Evolutionary conservation across 2,888 invertebrate genomes (phyloP), one percentile per base, ranked within the genome.

Genomic region (Epirrhoe tristata): DNA sequence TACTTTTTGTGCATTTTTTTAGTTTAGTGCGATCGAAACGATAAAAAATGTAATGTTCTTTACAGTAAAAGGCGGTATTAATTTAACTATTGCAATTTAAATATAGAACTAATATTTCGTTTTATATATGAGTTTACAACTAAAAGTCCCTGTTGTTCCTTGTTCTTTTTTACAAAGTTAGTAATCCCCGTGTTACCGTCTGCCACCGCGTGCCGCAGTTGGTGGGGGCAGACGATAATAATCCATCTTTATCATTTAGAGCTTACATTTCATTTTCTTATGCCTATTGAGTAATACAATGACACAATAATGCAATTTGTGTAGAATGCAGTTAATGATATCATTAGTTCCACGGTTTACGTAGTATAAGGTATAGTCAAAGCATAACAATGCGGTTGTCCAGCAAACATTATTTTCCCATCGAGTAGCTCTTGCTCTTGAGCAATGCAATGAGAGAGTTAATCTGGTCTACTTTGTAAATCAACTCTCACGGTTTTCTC

Each of bases 401-500:
- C 52, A 59, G 59, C 62, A 50, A 67, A 50, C 57, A 68, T 66
- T 66, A 53, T 69, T 66, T 70, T 66, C 66, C 56, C 66, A 66
- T 67, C 55, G 66, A 60, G 50, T 48, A 50, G 53, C 48, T 48
- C n/a, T 17, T 24, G 16, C 51, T 59, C 66, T 81, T 85, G 77
- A 73, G 79, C 78, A 85, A 84, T 76, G 63, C 71, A 71, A 67
- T 69, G 72, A 77, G 76, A 77, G 77, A 78, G 76, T 67, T 74
- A 71, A 71, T 77, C 69, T 54, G 76, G 76, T 77, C 76, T 77
- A 77, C 77, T 73, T 71, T 72, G 62, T 70, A 71, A 70, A 63
- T 70, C 75, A 72, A 76, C 80, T 79, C 78, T 81, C 79, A 77
- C 75, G 78, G 74, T 71, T 76, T 78, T 75, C 59, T 74, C 76